These are phyloP conservation scores for Drosophila burlai DNA, from an alignment of 1,140 invertebrate species.

Conservation along the genomic window DNA sequence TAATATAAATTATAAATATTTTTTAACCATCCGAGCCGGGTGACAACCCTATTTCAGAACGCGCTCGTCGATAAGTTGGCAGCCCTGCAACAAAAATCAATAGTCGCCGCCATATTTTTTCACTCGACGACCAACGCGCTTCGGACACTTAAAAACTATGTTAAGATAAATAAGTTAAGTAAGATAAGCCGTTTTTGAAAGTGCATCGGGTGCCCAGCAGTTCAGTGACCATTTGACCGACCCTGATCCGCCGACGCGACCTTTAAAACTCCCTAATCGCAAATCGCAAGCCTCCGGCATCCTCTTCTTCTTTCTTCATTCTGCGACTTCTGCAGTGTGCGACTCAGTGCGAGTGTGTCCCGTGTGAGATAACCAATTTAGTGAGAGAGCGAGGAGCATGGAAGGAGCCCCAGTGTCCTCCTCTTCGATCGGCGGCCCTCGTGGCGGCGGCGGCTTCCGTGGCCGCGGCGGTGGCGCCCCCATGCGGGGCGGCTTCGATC, in stretches of 20 bases:
- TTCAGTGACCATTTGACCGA: background rate
- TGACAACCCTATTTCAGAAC: background rate
- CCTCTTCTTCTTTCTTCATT: constrained; percentile 34
- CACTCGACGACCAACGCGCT: constrained; percentile 67
- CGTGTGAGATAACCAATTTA: constrained; percentile 36
- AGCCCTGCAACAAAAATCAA: constrained; percentile 66
- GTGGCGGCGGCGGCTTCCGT: constrained; percentile 76
- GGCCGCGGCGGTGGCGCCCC: constrained; percentile 76
- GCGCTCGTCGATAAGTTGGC: constrained; percentile 5
- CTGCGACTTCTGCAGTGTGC: constrained; percentile 25
- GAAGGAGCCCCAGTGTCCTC: constrained; percentile 73
- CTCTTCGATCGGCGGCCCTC: constrained; percentile 67
- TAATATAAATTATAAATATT: background rate
- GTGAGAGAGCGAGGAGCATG: constrained; percentile 57
- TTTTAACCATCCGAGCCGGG: background rate
- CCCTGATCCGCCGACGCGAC: background rate
- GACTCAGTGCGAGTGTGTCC: constrained; percentile 34
- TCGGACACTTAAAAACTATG: constrained; percentile 41
- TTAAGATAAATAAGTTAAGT: constrained; percentile 57
- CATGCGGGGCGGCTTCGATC: constrained; percentile 80
- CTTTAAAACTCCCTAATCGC: constrained; percentile 2
- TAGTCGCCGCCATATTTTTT: constrained; percentile 82
- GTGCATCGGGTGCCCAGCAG: constrained; percentile 14
- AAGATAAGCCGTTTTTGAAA: constrained; percentile 28
- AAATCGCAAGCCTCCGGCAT: constrained; percentile 34